Percentiles rank a stretch among this genome's conserved stretches.
Evolutionary conservation across 2,113 vertebrate species (phyloP).

Genomic region (Butorides virescens): DNA sequence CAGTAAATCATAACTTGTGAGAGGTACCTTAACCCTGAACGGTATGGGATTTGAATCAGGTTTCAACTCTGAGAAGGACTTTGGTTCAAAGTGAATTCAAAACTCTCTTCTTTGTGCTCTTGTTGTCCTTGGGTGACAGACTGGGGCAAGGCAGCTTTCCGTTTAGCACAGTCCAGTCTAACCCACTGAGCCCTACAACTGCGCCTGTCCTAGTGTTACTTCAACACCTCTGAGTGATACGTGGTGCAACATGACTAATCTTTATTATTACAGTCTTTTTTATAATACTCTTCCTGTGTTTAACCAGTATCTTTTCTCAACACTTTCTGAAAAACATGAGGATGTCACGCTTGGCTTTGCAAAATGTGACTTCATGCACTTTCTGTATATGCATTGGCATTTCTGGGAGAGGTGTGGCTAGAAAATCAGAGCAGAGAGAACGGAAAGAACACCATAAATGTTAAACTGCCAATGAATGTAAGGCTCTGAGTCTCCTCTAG

Average conservation of each 20-base stretch:
- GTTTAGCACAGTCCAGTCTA: not conserved
- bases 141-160: not conserved
- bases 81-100: not conserved
- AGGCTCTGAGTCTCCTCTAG: not conserved
- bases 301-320: not conserved
- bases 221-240: not conserved
- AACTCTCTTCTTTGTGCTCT: not conserved
- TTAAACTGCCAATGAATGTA: not conserved
- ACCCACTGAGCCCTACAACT: not conserved
- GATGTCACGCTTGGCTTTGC: not conserved
- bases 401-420: not conserved
- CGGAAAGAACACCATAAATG: not conserved
- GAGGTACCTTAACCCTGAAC: constrained; percentile 11
- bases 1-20: not conserved
- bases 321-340: not conserved
- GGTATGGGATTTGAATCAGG: not conserved
- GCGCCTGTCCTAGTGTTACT: not conserved
- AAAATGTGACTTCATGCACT: not conserved
- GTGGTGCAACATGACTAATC: not conserved
- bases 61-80: not conserved
- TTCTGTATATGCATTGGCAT: not conserved
- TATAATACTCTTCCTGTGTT: not conserved
- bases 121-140: not conserved
- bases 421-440: not conserved
- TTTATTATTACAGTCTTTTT: not conserved